phyloP scores from a whole-genome alignment of 92 coral and sea anemone genomes.

The Actinernus sp. region DNA sequence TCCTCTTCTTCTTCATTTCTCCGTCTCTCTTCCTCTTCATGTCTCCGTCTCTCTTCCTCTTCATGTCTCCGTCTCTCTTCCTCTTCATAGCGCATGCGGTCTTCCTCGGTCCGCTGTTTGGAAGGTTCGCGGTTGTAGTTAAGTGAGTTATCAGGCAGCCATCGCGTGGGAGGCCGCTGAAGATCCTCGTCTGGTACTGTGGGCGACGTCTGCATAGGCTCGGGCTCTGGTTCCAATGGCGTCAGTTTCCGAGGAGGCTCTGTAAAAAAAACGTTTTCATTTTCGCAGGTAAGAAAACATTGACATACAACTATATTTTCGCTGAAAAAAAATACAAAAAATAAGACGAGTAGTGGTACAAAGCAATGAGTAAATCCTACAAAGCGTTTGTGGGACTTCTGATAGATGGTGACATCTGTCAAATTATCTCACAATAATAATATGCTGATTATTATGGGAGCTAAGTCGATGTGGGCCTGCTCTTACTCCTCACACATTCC shows the following conservation, averaged over 20 bases:
- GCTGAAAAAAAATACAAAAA: too few relatives aligned
- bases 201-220: conserved; percentile 66
- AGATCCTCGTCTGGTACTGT: conserved; percentile 78
- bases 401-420: too few relatives aligned
- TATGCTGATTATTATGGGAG: too few relatives aligned
- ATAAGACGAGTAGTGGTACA: too few relatives aligned
- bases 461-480: too few relatives aligned
- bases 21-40: conserved; percentile 14
- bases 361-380: too few relatives aligned
- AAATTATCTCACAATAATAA: too few relatives aligned
- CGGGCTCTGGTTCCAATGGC: conserved; percentile 61
- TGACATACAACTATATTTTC: too few relatives aligned
- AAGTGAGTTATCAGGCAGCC: conserved; percentile 53
- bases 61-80: conserved; percentile 50
- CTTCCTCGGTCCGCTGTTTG: conserved; percentile 19
- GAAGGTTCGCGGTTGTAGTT: conserved; percentile 34
- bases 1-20: conserved; percentile 11
- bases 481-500: too few relatives aligned
- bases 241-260: conserved; percentile 61
- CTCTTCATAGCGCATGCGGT: conserved; percentile 41
- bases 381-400: too few relatives aligned
- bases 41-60: conserved; percentile 30
- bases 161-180: conserved; percentile 77
- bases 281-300: too few relatives aligned
- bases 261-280: too few relatives aligned